Evolutionary conservation across 2,113 vertebrate species (phyloP).

Genomic region (Gallinago paraguaiae): DNA sequence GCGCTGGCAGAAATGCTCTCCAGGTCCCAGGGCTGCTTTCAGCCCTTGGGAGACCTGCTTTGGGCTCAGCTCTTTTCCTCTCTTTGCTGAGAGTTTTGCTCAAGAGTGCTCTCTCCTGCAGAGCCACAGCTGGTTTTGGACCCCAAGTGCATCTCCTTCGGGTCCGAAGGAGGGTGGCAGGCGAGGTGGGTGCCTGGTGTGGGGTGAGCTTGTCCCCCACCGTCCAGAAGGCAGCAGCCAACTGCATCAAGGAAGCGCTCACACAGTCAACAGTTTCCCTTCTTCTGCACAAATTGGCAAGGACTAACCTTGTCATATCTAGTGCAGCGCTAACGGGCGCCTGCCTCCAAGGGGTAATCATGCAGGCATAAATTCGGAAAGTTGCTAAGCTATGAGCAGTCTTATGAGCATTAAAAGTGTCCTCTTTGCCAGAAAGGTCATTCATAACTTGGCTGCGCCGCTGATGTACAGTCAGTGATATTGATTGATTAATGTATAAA

Average conservation of each 20-base stretch:
- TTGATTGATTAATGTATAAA: constrained; percentile 99
- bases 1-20: not conserved
- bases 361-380: constrained; percentile 88
- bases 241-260: not conserved
- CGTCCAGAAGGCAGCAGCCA: not conserved
- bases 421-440: constrained; percentile 98
- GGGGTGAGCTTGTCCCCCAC: fast-evolving
- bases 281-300: constrained; percentile 78
- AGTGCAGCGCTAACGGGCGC: constrained; percentile 80
- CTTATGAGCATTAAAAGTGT: constrained; percentile 95
- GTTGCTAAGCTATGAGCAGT: constrained; percentile 93
- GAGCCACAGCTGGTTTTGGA: fast-evolving
- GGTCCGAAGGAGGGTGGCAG: fast-evolving
- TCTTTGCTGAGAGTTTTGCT: too few relatives aligned
- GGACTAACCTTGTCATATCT: constrained; percentile 84
- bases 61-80: not conserved
- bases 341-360: constrained; percentile 88
- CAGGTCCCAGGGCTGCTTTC: not conserved
- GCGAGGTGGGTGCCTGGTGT: not conserved
- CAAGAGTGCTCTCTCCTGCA: not conserved
- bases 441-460: constrained; percentile 97
- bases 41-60: not conserved
- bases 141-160: not conserved
- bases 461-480: constrained; percentile 99
- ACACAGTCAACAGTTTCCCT: constrained; percentile 32